Evolutionary conservation across 2,797 vertebrate species (phyloP), one percentile per base, ranked within the genome.

Genomic region (Cuniculus paca): DNA sequence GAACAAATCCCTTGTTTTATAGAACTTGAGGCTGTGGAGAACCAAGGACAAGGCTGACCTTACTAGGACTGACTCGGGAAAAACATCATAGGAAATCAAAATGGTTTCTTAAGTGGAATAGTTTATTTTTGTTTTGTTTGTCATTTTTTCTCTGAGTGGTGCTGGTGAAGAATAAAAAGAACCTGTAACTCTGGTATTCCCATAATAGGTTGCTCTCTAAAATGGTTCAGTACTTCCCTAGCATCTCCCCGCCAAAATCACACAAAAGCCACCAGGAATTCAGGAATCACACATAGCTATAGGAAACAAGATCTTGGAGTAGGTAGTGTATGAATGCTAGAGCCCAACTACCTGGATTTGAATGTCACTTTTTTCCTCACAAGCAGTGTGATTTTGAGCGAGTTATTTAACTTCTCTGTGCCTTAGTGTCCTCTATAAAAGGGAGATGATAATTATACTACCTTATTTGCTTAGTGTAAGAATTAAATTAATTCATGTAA

Each of bases 401-500:
- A 72, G 19, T 92, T 58, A 79, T 50, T 80, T 88, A 88, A 50
- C 31, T 12, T 91, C 42, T 91, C 28, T 91, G 1, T 83, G 20
- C 24, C 56, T 85, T 74, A 39, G 34, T 84, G 74, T 50, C 74
- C 42, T 81, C 58, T 88, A 26, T 77, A 94, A 94, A 84, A 78
- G 58, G 75, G 36, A 78, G 39, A 70, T 68, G 50, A 31, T 54
- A 52, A 39, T 82, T 39, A 31, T 7, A 77, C 20, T 54, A 42
- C 36, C 1, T 60, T 48, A 45, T 77, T 80, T 75, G 6, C 24
- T 95, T 72, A 60, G 13, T 60, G 26, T 72, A 26, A 96, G 1
- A 80, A 80, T 83, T 77, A 95, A 95, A 84, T 81, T 45, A 45
- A 72, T 93, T 88, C n/a, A 80, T n/a, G 50, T 9, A 68, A 22